phyloP scores from a whole-genome alignment of 2,888 invertebrate genomes.

The Hydrotaea diabolus region DNA sequence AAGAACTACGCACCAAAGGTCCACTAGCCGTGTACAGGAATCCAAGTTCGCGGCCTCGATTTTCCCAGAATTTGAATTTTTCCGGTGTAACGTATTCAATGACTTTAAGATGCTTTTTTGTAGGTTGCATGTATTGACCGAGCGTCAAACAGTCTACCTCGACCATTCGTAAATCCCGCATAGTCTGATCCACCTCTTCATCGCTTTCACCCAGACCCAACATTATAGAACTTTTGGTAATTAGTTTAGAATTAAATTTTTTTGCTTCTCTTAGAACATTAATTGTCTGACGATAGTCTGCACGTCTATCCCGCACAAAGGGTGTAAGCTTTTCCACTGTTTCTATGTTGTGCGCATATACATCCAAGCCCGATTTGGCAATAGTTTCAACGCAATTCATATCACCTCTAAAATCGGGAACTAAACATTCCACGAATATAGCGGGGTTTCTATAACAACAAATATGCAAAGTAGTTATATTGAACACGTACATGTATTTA shows the following conservation, averaged over 20 bases:
- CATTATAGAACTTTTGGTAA: conserved; percentile 99
- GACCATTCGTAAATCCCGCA: conserved; percentile 90
- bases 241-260: conserved; percentile 87
- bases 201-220: conserved; percentile 96
- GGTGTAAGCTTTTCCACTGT: conserved; percentile 95
- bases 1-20: conserved; percentile 97
- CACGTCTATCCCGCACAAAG: conserved; percentile 95
- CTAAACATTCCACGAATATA: conserved; percentile 96
- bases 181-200: conserved; percentile 90
- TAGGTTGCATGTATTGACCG: conserved; percentile 99
- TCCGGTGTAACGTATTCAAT: conserved; percentile 98
- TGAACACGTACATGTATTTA: not conserved
- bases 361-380: conserved; percentile 92
- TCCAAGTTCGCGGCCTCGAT: conserved; percentile 90
- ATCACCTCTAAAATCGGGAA: conserved; percentile 97
- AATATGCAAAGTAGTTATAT: not conserved
- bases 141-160: conserved; percentile 97
- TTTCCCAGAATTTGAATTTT: conserved; percentile 94
- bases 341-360: conserved; percentile 99
- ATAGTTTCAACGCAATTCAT: conserved; percentile 87
- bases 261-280: conserved; percentile 91
- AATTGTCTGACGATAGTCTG: conserved; percentile 95
- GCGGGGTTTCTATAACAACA: conserved; percentile 84
- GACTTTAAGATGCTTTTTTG: conserved; percentile 95
- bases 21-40: conserved; percentile 99